These are phyloP conservation scores for Hystrix brachyura DNA, from an alignment of 2,113 vertebrate genomes.

Conservation along the genomic window DNA sequence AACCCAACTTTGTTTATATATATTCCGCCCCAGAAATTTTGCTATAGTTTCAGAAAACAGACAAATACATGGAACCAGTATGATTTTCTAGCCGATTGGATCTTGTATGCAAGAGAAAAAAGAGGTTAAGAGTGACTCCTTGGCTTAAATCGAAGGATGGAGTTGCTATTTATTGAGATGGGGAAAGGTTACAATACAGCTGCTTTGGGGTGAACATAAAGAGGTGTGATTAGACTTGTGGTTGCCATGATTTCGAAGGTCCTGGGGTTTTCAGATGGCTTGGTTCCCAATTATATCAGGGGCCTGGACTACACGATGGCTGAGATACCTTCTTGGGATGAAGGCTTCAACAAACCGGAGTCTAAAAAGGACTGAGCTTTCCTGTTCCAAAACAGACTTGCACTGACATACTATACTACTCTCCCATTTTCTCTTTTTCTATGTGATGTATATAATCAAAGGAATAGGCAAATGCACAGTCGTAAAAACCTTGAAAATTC, in stretches of 20 bases:
- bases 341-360: not conserved
- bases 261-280: not conserved
- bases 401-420: not conserved
- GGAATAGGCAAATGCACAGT: not conserved
- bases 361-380: not conserved
- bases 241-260: conserved; percentile 18
- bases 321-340: not conserved
- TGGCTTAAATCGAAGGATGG: not conserved
- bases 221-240: not conserved
- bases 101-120: not conserved
- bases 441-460: conserved; percentile 42
- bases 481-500: not conserved
- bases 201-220: not conserved
- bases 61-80: not conserved
- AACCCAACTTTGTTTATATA: not conserved
- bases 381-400: not conserved
- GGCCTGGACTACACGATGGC: not conserved
- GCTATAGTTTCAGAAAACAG: not conserved
- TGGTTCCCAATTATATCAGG: not conserved
- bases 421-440: not conserved
- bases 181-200: not conserved
- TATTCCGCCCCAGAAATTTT: not conserved
- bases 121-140: not conserved
- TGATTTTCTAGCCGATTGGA: conserved; percentile 12
- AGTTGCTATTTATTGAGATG: not conserved